A percentile compares a stretch with the other conserved stretches of the same genome.
These are phyloP conservation scores for Cyrtonyx montezumae DNA, from an alignment of 2,113 vertebrate genomes.

Conservation along the genomic window DNA sequence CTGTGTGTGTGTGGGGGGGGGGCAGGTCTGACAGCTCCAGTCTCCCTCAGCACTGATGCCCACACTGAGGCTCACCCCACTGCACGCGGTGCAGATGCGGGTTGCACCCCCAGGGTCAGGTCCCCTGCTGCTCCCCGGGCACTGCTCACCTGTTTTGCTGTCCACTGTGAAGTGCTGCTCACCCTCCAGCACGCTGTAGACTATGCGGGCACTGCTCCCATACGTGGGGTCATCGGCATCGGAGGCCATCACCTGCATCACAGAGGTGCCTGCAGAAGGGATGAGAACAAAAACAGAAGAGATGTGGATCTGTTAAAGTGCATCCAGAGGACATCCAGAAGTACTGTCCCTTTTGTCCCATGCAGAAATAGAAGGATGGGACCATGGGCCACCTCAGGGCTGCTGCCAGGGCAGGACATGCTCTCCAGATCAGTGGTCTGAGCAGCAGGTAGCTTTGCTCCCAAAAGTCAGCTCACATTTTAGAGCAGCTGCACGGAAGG, in stretches of 20 bases:
- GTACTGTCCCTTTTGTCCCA: not conserved
- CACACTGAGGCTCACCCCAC: too few relatives aligned
- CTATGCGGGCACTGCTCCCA: constrained; percentile 92
- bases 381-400: too few relatives aligned
- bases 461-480: not conserved
- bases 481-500: not conserved
- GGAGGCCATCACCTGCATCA: constrained; percentile 96
- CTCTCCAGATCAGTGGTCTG: not conserved
- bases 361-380: not conserved
- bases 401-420: not conserved
- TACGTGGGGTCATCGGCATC: constrained; percentile 96
- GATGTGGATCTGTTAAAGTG: too few relatives aligned
- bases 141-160: constrained; percentile 89
- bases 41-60: not conserved
- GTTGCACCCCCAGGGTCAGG: rapidly evolving
- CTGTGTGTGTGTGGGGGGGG: constrained; percentile 71
- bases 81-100: rapidly evolving
- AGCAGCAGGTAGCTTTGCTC: not conserved
- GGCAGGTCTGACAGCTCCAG: constrained; percentile 77
- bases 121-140: not conserved
- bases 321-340: not conserved
- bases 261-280: constrained; percentile 88
- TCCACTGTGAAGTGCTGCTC: constrained; percentile 95
- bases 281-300: not conserved
- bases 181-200: constrained; percentile 95